Evolutionary conservation across 2,888 invertebrate species (phyloP).

Genomic region (Tryphoninae sp.): DNA sequence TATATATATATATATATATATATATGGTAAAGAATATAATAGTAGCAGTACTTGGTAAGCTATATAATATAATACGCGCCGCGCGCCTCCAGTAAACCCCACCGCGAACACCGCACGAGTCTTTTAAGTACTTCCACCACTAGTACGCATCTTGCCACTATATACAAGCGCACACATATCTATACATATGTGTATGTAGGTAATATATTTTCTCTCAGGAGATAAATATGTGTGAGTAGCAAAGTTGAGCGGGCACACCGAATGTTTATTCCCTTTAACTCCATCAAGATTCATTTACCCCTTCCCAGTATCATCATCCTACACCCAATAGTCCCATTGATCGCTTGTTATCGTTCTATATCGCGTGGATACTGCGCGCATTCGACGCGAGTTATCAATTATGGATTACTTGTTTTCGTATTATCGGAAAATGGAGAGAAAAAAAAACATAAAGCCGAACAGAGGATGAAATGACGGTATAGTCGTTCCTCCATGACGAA

Average conservation of each 20-base stretch:
- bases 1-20: neutral
- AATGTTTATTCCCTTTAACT: constrained; percentile 9
- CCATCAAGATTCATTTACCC: constrained; percentile 10
- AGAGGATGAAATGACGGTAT: constrained; percentile 5
- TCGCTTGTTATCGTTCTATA: neutral
- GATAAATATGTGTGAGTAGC: neutral
- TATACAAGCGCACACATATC: neutral
- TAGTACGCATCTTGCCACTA: neutral
- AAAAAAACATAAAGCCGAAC: neutral
- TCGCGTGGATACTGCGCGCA: neutral
- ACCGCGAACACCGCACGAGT: constrained; percentile 16
- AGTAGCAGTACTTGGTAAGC: constrained; percentile 24
- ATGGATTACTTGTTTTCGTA: neutral
- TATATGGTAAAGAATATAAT: constrained; percentile 17
- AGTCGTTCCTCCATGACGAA: constrained; percentile 11
- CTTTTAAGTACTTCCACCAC: constrained; percentile 33
- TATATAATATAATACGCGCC: constrained; percentile 32
- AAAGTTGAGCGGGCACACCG: neutral
- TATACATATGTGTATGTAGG: neutral
- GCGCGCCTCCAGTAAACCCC: constrained; percentile 22
- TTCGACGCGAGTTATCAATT: constrained; percentile 4
- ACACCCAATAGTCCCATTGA: constrained; percentile 10
- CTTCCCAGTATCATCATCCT: neutral
- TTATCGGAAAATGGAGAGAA: neutral
- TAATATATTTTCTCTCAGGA: neutral